phyloP scores from a whole-genome alignment of 2,113 vertebrate species.

The Datnioides undecimradiatus region DNA sequence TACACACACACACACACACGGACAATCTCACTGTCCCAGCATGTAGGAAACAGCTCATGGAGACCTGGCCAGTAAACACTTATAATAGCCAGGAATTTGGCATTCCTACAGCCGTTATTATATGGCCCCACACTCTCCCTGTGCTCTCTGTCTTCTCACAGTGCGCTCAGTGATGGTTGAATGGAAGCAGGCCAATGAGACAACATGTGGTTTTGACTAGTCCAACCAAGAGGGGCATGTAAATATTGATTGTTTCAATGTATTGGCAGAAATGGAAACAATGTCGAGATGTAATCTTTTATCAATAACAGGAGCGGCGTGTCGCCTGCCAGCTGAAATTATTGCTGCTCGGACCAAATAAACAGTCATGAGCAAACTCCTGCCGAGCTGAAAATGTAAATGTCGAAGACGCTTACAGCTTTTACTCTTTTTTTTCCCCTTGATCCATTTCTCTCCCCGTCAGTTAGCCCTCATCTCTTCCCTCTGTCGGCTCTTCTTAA shows the following conservation, averaged over 20 bases:
- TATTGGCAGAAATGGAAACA: constrained; percentile 75
- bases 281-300: constrained; percentile 71
- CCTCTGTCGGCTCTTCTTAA: constrained; percentile 16
- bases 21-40: constrained; percentile 50
- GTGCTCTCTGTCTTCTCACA: constrained; percentile 36
- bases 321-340: constrained; percentile 66
- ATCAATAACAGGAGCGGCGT: constrained; percentile 62
- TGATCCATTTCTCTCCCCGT: constrained; percentile 3
- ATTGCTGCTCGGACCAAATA: constrained; percentile 52
- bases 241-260: constrained; percentile 78
- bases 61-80: constrained; percentile 73
- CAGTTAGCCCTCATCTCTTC: constrained; percentile 24
- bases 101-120: constrained; percentile 67
- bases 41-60: constrained; percentile 62
- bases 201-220: constrained; percentile 74
- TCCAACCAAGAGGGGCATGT: constrained; percentile 56
- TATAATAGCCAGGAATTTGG: constrained; percentile 74
- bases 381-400: constrained; percentile 49
- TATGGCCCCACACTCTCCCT: constrained; percentile 51
- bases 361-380: constrained; percentile 54
- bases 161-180: constrained; percentile 55
- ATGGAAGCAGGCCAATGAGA: constrained; percentile 53
- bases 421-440: constrained; percentile 6
- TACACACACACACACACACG: not conserved
- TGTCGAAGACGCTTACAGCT: constrained; percentile 33